Evolutionary conservation across 2,113 vertebrate genomes (phyloP), one percentile per base, ranked within the genome.

Genomic region (Galeopterus variegatus): DNA sequence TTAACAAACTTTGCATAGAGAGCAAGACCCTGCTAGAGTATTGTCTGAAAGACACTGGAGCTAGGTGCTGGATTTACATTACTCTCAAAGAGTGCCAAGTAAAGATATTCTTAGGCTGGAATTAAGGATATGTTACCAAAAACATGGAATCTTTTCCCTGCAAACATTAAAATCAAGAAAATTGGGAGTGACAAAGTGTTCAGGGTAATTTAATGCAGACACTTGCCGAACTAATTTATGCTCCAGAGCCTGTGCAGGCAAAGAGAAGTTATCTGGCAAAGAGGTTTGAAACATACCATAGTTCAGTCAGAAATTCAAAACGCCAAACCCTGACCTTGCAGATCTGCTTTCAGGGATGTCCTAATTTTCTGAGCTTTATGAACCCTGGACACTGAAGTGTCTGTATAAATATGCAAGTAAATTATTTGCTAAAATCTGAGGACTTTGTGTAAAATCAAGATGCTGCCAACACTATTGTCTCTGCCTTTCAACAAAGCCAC

Each of bases 161-260:
- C 28, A 94, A 52, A 62, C 48, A 95, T 90, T 94, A 95, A 96
- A 97, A 93, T 64, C 72, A 93, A 89, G 72, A 80, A 79, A 98
- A 84, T 28, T 67, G 56, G 75, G 67, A 97, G 28, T 76, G 73
- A 83, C 62, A 93, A 83, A 89, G 21, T 95, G 36, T 93, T 54
- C 64, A 62, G 62, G 14, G n/a, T 94, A 81, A 97, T 96, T 96
- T 96, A 95, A 91, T 54, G 48, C 82, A 98, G 88, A 81, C 48
- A 87, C 80, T 97, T 79, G 36, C 62, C 94, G 82, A 95, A 93
- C 64, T 96, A 96, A 97, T 96, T 97, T 95, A 93, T 96, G 52
- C 89, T 96, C 88, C 70, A 72, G 87, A 94, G 83, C 33, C 82
- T 45, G 2, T 52, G 24, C n/a, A 33, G 23, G 50, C 60, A 82